A percentile compares a stretch with the other conserved stretches of the same genome.
These are phyloP conservation scores for Apostichopus leukothele DNA, from an alignment of 53 echinoderm and acorn worm genomes.

Conservation along the genomic window DNA sequence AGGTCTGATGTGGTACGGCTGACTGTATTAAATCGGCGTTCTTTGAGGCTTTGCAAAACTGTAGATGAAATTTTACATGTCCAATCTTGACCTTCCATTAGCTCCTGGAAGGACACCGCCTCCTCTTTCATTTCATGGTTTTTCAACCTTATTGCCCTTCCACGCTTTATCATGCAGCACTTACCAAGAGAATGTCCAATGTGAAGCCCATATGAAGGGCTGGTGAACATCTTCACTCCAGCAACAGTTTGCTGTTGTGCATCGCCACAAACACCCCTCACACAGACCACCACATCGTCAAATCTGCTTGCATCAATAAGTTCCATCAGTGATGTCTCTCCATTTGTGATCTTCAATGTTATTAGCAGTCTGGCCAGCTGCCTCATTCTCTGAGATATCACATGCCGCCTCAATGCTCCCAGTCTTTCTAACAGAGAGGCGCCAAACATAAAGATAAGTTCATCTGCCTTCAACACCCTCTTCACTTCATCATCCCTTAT, in stretches of 20 bases:
- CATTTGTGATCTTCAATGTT: not conserved
- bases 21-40: too few relatives aligned
- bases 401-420: not conserved
- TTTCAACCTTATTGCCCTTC: not conserved
- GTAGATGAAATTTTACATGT: not conserved
- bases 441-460: too few relatives aligned
- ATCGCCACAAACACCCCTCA: not conserved
- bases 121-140: constrained; percentile 6
- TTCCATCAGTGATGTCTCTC: not conserved
- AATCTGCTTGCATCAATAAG: not conserved
- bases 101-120: not conserved
- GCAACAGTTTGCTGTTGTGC: not conserved
- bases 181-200: not conserved
- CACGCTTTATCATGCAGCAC: constrained; percentile 1
- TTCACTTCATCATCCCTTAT: too few relatives aligned
- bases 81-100: constrained; percentile 22
- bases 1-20: too few relatives aligned
- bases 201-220: not conserved
- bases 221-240: not conserved
- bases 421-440: not conserved
- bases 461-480: too few relatives aligned
- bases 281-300: not conserved
- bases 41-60: constrained; percentile 6
- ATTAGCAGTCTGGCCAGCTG: not conserved
- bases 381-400: constrained; percentile 20